Evolutionary conservation across 1,140 invertebrate genomes (phyloP).

Genomic region (Drosophila triauraria): DNA sequence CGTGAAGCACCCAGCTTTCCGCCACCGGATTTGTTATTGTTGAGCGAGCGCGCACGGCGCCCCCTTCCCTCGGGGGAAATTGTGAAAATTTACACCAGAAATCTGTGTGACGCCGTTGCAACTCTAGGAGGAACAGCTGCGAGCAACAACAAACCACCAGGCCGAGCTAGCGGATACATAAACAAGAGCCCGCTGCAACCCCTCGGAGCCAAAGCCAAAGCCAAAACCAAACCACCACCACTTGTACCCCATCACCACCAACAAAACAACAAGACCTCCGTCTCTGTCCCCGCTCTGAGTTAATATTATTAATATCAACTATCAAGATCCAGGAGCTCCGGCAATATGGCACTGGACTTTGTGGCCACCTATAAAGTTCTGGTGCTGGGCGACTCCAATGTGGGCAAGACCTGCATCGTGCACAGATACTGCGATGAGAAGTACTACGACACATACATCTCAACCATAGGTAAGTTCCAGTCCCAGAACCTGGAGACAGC

Average conservation of each 20-base stretch:
- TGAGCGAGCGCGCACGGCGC: conserved; percentile 14
- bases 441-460: conserved; percentile 96
- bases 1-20: conserved; percentile 5
- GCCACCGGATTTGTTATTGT: conserved; percentile 16
- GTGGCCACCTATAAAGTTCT: conserved; percentile 94
- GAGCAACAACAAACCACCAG: conserved; percentile 65
- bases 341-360: conserved; percentile 91
- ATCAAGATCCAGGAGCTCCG: conserved; percentile 25
- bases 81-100: conserved; percentile 45
- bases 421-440: conserved; percentile 95
- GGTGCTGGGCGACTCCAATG: conserved; percentile 95
- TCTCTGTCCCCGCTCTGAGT: conserved; percentile 43
- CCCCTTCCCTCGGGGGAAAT: conserved; percentile 12
- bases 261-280: conserved; percentile 26
- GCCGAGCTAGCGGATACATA: conserved; percentile 64
- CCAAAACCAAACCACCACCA: conserved; percentile 33
- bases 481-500: conserved; percentile 5
- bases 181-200: conserved; percentile 54
- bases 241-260: conserved; percentile 51
- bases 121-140: conserved; percentile 63
- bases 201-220: conserved; percentile 49
- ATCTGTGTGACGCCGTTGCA: conserved; percentile 50
- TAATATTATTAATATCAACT: conserved; percentile 33
- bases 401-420: conserved; percentile 96
- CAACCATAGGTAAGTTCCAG: conserved; percentile 92